Evolutionary conservation across 1,140 invertebrate species (phyloP).

Genomic region (Pogonus chalceus): DNA sequence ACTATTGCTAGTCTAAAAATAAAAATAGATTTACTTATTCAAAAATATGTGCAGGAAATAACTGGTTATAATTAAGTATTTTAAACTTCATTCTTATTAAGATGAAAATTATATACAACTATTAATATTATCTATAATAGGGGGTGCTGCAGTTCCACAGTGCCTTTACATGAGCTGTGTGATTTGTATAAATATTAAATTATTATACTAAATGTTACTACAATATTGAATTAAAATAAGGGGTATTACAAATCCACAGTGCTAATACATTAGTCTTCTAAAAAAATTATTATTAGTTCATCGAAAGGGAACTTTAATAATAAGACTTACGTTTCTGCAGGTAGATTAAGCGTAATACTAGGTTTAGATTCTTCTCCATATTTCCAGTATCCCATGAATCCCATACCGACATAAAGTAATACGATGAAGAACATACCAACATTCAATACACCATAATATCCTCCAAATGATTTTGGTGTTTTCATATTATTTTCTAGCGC

Average conservation of each 20-base stretch:
- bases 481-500: slow-evolving; percentile 82
- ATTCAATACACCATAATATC: slow-evolving; percentile 65
- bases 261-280: no score
- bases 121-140: no score
- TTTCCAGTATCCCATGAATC: slow-evolving; percentile 74
- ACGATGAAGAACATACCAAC: slow-evolving; percentile 66
- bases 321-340: slow-evolving; percentile 41
- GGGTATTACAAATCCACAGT: no score
- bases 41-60: no score
- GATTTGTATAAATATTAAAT: no score
- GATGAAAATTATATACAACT: no score
- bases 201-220: no score
- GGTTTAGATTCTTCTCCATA: slow-evolving; percentile 55
- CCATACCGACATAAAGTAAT: slow-evolving; percentile 60
- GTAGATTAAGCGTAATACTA: slow-evolving; percentile 66
- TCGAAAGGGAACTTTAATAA: slow-evolving; percentile 4
- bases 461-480: slow-evolving; percentile 59
- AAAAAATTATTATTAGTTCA: slow-evolving; percentile 1
- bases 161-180: no score
- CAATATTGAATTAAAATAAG: no score
- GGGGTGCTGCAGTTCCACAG: no score
- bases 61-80: no score
- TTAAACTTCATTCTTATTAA: no score
- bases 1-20: slow-evolving; percentile 61
- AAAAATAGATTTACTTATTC: slow-evolving; percentile 12